Conservation (phyloP, 2,797 vertebrate species). For the Sebastes steindachneri region DNA sequence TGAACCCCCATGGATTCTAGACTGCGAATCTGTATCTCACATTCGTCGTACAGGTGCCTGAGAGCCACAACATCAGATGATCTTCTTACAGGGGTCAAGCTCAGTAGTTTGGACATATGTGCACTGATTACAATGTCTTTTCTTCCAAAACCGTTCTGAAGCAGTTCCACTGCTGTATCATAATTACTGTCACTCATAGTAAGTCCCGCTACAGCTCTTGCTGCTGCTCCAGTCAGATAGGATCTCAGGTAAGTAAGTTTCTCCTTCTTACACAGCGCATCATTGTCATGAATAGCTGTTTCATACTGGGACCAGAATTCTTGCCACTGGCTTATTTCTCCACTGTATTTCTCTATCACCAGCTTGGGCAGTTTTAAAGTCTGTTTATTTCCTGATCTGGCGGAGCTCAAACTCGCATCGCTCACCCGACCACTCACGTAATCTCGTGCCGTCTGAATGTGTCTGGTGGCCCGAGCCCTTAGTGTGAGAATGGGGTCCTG, state of each 20-base stretch:
- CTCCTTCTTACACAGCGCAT: slow-evolving; percentile 25
- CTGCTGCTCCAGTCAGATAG: slow-evolving; percentile 13
- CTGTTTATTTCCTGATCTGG: background rate
- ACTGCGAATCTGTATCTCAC: too few species aligned
- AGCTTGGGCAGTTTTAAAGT: background rate
- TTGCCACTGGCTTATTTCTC: slow-evolving; percentile 31
- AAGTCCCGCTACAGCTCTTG: background rate
- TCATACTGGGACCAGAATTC: slow-evolving; percentile 38
- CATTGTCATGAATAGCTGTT: slow-evolving; percentile 28
- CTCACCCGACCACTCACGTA: background rate
- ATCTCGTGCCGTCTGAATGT: too few species aligned
- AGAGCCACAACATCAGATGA: too few species aligned
- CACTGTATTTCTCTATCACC: slow-evolving; percentile 19
- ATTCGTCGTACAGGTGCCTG: too few species aligned
- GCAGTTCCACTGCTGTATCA: too few species aligned
- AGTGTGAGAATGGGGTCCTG: too few species aligned
- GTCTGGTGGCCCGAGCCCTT: too few species aligned
- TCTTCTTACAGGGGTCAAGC: background rate
- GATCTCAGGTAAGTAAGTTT: slow-evolving; percentile 24
- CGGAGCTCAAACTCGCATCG: background rate
- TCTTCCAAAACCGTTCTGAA: slow-evolving; percentile 11
- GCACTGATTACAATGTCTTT: slow-evolving; percentile 23
- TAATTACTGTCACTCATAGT: too few species aligned
- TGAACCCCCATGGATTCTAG: too few species aligned
- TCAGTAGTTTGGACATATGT: background rate